Conservation (phyloP, 2,888 invertebrate species). For the Euclidia mi region DNA sequence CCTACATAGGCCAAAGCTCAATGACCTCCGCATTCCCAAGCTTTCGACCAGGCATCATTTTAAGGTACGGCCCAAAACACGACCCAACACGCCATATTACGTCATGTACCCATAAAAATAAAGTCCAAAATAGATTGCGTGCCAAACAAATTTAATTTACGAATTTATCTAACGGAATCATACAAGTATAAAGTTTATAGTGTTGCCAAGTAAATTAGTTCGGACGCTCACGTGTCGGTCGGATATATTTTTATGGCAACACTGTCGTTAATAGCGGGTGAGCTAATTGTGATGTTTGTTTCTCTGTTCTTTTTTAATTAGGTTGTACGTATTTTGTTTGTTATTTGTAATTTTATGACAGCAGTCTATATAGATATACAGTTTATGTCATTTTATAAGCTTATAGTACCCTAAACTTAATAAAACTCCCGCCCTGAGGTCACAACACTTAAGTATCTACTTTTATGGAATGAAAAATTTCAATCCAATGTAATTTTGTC, state of each 20-base stretch:
- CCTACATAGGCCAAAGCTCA: slow-evolving; percentile 77
- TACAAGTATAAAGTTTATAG: slow-evolving; percentile 86
- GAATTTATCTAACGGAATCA: slow-evolving; percentile 87
- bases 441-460: too few relatives aligned
- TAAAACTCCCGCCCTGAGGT: too few relatives aligned
- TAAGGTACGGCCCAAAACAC: slow-evolving; percentile 74
- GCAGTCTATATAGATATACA: too few relatives aligned
- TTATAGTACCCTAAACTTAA: too few relatives aligned
- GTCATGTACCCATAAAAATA: slow-evolving; percentile 55
- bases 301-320: slow-evolving; percentile 45
- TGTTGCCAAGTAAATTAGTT: slow-evolving; percentile 79
- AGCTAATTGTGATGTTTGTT: slow-evolving; percentile 58
- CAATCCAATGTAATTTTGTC: too few relatives aligned
- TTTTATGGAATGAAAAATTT: too few relatives aligned
- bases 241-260: slow-evolving; percentile 62
- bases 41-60: slow-evolving; percentile 79
- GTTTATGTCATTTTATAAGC: too few relatives aligned
- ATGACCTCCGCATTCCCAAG: slow-evolving; percentile 70
- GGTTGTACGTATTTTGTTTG: slow-evolving; percentile 8
- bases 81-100: slow-evolving; percentile 55
- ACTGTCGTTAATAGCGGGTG: slow-evolving; percentile 60
- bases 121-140: slow-evolving; percentile 60
- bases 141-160: slow-evolving; percentile 80
- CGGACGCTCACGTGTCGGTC: slow-evolving; percentile 60
- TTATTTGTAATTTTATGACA: neutral